phyloP scores from a whole-genome alignment of 2,113 vertebrate species.

The human (Homo sapiens) region GRCh38 chr9:33231501-33232000 shows the following conservation, averaged over 20 bases:
- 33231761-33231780: not conserved
- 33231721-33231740: not conserved
- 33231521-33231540: not conserved
- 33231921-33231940: not conserved
- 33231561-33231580: not conserved
- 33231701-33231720: not conserved
- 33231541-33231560: not conserved
- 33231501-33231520: not conserved
- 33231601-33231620: not conserved
- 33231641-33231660: not conserved
- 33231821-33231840: not conserved
- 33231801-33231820: not conserved
- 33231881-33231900: not conserved
- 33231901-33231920: not conserved
- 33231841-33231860: not conserved
- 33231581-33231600: not conserved
- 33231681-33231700: not conserved
- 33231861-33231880: not conserved
- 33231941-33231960: not conserved
- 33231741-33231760: not conserved
- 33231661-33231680: not conserved
- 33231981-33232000: not conserved
- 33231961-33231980: not conserved
- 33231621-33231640: not conserved
- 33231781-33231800: not conserved